These are phyloP conservation scores for Lepus timidus DNA, from an alignment of 2,113 vertebrate genomes.

Conservation along the genomic window DNA sequence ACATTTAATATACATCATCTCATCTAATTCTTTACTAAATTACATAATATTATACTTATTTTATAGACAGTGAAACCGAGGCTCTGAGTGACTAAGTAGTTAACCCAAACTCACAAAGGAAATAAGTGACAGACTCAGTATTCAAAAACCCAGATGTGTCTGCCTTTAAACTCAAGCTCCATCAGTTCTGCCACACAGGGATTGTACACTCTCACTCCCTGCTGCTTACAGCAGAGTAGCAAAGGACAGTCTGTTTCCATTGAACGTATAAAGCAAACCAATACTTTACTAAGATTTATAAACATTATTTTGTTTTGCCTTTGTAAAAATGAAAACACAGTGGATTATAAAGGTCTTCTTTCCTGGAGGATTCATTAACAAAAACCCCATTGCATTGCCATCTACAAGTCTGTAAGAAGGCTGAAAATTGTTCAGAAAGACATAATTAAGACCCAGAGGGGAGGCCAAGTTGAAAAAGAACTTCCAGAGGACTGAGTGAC, in stretches of 20 bases:
- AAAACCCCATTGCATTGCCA: not conserved
- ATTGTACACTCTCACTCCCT: not conserved
- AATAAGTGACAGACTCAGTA: not conserved
- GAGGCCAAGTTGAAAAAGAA: constrained; percentile 53
- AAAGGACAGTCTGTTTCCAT: not conserved
- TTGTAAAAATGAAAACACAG: not conserved
- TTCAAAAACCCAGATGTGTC: not conserved
- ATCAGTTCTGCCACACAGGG: not conserved
- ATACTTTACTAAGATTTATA: not conserved
- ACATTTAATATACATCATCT: not conserved
- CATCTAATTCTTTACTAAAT: not conserved
- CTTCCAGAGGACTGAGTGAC: constrained; percentile 5
- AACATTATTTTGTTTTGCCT: not conserved
- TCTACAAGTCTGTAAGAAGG: not conserved
- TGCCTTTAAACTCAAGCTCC: not conserved
- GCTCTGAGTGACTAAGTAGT: not conserved
- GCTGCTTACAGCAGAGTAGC: not conserved
- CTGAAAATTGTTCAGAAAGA: constrained; percentile 40
- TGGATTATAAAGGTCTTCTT: not conserved
- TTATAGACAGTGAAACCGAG: not conserved
- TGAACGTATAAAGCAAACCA: not conserved
- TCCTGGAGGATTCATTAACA: not conserved
- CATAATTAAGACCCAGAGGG: constrained; percentile 62
- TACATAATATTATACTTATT: not conserved
- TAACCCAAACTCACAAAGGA: not conserved